Base-by-base conservation (phyloP, 2,888 invertebrate genomes). In the Caenorhabditis afra region DNA sequence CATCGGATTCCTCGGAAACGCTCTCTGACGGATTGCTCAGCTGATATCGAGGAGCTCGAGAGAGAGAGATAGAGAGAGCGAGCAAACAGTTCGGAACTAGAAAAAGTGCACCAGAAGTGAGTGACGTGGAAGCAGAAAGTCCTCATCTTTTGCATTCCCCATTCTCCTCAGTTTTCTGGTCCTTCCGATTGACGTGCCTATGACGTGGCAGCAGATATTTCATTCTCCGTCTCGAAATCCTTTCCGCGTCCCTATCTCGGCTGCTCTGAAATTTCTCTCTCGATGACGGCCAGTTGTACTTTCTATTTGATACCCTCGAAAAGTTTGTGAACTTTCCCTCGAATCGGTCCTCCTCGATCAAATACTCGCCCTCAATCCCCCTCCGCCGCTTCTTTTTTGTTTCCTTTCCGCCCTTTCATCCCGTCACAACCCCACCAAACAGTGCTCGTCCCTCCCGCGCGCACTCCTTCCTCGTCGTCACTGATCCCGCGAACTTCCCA, bases 301-400 rank as follows among this genome's bases (percentile, higher is more conserved):
- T 70, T 70, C 68, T 58, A 58, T 67, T 67, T 58, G 67, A 67
- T 55, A 58, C 67, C 29, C 23, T 52, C 41, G 37, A 44, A 16
- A 55, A 44, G 23, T 65, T 65, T 44, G 29, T 59, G n/a, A 35
- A 41, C 50, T 50, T 39, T 37, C 37, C 35, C 11, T 45, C 50
- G 35, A 44, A 65, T 55, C n/a, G n/a, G n/a, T n/a, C n/a, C 35
- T 44, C 49, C 44, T 45, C 53, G 62, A 71, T 62, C 55, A 62
- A 62, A 71, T 45, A 62, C 70, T 16, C 53, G 16, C 59, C 37
- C 37, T 22, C 37, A 7, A 45, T 47, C 61, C 57, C 8, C 50
- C 35, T 41, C 49, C 20, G n/a, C n/a, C n/a, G n/a, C n/a, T 44
- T 18, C 45, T 55, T 39, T 39, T 55, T 57, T 59, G 20, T 39